phyloP scores from a whole-genome alignment of 2,113 vertebrate species.

The Zingel zingel region DNA sequence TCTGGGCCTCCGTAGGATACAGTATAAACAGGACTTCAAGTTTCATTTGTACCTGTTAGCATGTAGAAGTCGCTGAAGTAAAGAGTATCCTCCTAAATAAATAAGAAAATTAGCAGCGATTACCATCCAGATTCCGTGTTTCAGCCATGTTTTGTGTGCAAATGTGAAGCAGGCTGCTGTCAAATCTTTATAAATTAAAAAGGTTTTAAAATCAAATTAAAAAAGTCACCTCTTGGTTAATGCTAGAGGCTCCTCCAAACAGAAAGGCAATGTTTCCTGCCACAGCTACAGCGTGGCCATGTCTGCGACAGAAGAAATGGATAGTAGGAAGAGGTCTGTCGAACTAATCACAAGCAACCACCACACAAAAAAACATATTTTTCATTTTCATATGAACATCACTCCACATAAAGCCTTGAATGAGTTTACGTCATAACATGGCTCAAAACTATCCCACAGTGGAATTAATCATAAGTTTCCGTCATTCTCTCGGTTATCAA shows the following conservation, averaged over 20 bases:
- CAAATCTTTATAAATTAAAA: not conserved
- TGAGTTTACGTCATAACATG: not conserved
- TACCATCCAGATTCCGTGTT: not conserved
- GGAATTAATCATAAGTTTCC: not conserved
- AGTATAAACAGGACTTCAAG: not conserved
- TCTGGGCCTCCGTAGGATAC: not conserved
- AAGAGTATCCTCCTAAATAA: constrained; percentile 70
- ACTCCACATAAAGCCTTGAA: too few species aligned
- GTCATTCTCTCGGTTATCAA: not conserved
- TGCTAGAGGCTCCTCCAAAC: constrained; percentile 81
- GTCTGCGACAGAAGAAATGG: constrained; percentile 46
- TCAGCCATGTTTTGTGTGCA: not conserved
- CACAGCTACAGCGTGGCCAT: constrained; percentile 79
- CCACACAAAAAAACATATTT: not conserved
- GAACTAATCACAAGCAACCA: not conserved
- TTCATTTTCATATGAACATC: not conserved
- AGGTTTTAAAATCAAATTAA: not conserved
- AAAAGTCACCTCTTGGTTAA: constrained; percentile 58
- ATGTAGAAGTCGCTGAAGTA: constrained; percentile 87
- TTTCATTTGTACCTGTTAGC: constrained; percentile 79
- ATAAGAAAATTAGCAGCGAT: not conserved
- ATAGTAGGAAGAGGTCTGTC: not conserved
- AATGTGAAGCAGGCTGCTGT: not conserved
- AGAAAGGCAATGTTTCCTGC: constrained; percentile 84
- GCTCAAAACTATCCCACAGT: not conserved